Evolutionary conservation across 1,140 invertebrate species (phyloP), one percentile per base, ranked within the genome.

Genomic region (Heliconius melpomene): DNA sequence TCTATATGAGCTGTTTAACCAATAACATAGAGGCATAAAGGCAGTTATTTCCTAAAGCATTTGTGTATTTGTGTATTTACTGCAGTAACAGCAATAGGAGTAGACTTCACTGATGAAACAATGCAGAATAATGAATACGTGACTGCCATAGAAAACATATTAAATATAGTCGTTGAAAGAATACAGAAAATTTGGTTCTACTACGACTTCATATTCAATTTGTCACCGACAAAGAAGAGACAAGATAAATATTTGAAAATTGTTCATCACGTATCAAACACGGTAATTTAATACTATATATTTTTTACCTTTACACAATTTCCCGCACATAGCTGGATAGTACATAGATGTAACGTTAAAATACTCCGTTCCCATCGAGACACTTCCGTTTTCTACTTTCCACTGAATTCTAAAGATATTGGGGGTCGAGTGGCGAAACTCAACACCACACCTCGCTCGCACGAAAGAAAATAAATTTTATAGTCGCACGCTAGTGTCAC

Each of bases 101-200:
- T 92, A 16, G 89, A 91, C 75, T 92, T 91, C 77, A 87, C 81
- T n/a, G 90, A 92, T 26, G 87, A 89, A 71, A 86, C 79, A 2
- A 77, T 89, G 16, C 79, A 90, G 0, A 91, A 90, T 74, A 89
- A 81, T 29, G 73, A 87, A 40, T 93, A 93, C 75, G 86, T 91
- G 71, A 80, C 83, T 16, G 90, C 90, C 0, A 83, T 87, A 0
- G 90, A 93, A 66, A 72, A 87, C 74, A 89, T 93, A 70, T 86
- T 91, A 46, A 89, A 89, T 38, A 83, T 88, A 0, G 73, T 91
- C 9, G 90, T 90, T 75, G 89, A 91, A 36, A 84, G 91, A 26
- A 90, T 93, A 83, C 89, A 89, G 82, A 90, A 89, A 80, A 87
- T 92, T 75, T 92, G 88, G 88, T 83, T 88, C 3, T 89, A 92